phyloP scores from a whole-genome alignment of 2,888 invertebrate species.

The Tryphoninae sp. region DNA sequence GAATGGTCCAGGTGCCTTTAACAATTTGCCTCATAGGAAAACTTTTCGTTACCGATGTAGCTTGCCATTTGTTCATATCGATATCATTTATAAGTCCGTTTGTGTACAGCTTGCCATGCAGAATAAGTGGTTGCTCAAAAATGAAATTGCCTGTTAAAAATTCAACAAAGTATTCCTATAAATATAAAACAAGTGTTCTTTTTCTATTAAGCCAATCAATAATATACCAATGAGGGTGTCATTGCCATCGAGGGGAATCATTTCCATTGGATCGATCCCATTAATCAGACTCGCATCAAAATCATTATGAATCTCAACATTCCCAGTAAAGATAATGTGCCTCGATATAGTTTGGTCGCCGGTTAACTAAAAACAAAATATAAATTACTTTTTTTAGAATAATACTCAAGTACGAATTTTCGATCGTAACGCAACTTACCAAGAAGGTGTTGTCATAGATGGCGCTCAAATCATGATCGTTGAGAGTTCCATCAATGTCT shows the following conservation, averaged over 20 bases:
- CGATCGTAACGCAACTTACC: conserved; percentile 78
- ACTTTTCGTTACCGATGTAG: conserved; percentile 62
- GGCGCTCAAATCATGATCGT: conserved; percentile 80
- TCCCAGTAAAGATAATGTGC: conserved; percentile 67
- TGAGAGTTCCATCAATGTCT: conserved; percentile 76
- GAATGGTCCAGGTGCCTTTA: conserved; percentile 82
- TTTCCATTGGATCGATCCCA: conserved; percentile 64
- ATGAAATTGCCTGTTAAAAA: conserved; percentile 68
- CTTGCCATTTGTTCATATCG: conserved; percentile 68
- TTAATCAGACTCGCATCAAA: conserved; percentile 71
- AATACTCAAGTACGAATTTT: conserved; percentile 11
- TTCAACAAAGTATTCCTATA: neutral
- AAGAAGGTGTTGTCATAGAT: conserved; percentile 83
- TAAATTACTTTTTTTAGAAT: conserved; percentile 35
- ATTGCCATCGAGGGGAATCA: conserved; percentile 64
- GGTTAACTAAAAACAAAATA: conserved; percentile 63
- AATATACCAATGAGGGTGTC: conserved; percentile 68
- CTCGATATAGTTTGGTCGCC: conserved; percentile 72
- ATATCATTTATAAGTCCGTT: conserved; percentile 68
- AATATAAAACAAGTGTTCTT: neutral
- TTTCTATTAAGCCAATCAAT: neutral
- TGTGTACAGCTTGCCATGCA: conserved; percentile 64
- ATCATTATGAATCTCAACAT: conserved; percentile 64
- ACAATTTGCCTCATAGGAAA: conserved; percentile 78
- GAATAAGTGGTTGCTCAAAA: conserved; percentile 67